A percentile compares a stretch with the other conserved stretches of the same genome.
Conservation (phyloP, 1,140 invertebrate species). For the Lerema accius region DNA sequence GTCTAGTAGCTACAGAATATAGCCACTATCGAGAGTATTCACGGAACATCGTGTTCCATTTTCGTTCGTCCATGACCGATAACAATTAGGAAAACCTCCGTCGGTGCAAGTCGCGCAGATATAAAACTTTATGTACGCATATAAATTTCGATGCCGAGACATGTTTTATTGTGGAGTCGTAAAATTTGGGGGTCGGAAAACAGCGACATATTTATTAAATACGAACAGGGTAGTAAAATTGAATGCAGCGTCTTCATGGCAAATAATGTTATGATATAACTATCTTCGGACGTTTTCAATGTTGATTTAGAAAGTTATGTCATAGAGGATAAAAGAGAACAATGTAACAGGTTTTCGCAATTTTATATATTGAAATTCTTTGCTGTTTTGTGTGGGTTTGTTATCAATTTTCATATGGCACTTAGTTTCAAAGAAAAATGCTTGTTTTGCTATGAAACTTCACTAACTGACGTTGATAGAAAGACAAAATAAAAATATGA, state of each 20-base stretch:
- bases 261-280: constrained; percentile 69
- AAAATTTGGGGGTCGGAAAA: constrained; percentile 80
- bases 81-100: constrained; percentile 76
- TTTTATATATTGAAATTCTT: no score
- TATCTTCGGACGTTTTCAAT: constrained; percentile 49
- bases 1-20: no score
- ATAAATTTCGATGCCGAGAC: constrained; percentile 82
- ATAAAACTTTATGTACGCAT: constrained; percentile 82
- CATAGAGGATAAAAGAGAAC: background rate
- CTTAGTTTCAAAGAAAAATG: no score
- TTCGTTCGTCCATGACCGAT: constrained; percentile 72
- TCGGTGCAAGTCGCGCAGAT: constrained; percentile 75
- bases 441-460: no score
- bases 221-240: constrained; percentile 78
- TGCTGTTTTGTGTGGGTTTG: no score
- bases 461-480: no score
- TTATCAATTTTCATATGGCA: no score
- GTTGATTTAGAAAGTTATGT: constrained; percentile 1
- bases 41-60: constrained; percentile 44
- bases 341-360: background rate
- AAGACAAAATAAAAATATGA: no score
- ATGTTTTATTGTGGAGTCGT: constrained; percentile 80
- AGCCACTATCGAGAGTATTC: constrained; percentile 50
- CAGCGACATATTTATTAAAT: constrained; percentile 82
- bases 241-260: constrained; percentile 76